Evolutionary conservation across 2,113 vertebrate genomes (phyloP).

Genomic region (Charina bottae): DNA sequence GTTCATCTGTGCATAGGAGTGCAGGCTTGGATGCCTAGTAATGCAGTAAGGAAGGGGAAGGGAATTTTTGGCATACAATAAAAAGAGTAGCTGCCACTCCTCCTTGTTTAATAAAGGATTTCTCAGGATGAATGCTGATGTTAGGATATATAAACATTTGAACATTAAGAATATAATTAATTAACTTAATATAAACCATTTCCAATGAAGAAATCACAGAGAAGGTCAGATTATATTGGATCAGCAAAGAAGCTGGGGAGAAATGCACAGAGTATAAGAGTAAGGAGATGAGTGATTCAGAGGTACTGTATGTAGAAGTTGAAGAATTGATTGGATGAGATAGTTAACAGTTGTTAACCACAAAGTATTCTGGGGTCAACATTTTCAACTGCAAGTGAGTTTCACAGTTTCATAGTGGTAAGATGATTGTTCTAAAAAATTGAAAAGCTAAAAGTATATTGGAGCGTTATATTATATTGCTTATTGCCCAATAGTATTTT

Average conservation of each 20-base stretch:
- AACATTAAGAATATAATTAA: neutral
- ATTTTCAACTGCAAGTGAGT: too few relatives aligned
- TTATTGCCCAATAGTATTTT: too few relatives aligned
- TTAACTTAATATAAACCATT: neutral
- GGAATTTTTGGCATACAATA: neutral
- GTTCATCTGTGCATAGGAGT: neutral
- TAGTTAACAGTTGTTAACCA: too few relatives aligned
- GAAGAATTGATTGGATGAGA: too few relatives aligned
- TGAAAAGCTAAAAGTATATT: too few relatives aligned
- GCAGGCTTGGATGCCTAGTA: neutral
- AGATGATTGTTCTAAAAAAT: too few relatives aligned
- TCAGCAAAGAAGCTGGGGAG: neutral
- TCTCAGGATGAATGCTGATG: neutral
- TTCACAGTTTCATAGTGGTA: too few relatives aligned
- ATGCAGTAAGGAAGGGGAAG: neutral
- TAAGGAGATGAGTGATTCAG: neutral
- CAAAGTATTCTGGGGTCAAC: too few relatives aligned
- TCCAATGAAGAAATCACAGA: neutral
- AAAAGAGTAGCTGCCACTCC: neutral
- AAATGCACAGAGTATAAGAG: neutral
- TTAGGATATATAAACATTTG: neutral
- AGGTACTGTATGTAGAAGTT: neutral
- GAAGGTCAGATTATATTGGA: neutral
- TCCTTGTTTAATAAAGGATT: neutral
- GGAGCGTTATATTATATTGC: too few relatives aligned